These are phyloP conservation scores for Cataglyphis hispanica DNA, from an alignment of 1,140 invertebrate genomes.

Conservation along the genomic window DNA sequence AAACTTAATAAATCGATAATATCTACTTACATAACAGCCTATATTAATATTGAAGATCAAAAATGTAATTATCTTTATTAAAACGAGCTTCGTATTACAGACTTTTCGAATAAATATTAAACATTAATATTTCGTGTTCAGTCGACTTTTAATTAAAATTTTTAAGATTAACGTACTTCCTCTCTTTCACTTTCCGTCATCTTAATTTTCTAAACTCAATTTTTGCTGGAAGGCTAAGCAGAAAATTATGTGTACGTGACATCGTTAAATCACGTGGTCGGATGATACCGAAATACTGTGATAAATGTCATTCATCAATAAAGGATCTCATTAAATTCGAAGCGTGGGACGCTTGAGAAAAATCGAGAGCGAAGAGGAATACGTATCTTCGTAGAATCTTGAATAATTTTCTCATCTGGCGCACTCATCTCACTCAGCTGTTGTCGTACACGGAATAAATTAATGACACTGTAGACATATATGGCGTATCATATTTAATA, in stretches of 20 bases:
- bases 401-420: constrained; percentile 65
- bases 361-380: constrained; percentile 43
- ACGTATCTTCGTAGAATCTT: constrained; percentile 56
- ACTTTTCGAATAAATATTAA: constrained; percentile 43
- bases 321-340: constrained; percentile 77
- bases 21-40: not conserved
- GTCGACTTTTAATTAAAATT: constrained; percentile 58
- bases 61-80: constrained; percentile 61
- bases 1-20: constrained; percentile 48
- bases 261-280: constrained; percentile 64
- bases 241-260: constrained; percentile 58
- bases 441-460: constrained; percentile 57
- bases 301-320: constrained; percentile 78
- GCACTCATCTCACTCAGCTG: constrained; percentile 46
- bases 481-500: constrained; percentile 31
- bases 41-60: constrained; percentile 48
- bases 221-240: constrained; percentile 12
- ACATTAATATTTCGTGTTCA: constrained; percentile 36
- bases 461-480: constrained; percentile 49
- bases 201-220: constrained; percentile 44
- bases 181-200: constrained; percentile 18
- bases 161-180: constrained; percentile 14
- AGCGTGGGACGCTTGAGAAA: constrained; percentile 50
- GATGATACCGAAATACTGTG: constrained; percentile 65
- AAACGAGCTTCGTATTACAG: constrained; percentile 19